phyloP scores from a whole-genome alignment of 2,797 vertebrate genomes.

The Hephaestus fuliginosus region DNA sequence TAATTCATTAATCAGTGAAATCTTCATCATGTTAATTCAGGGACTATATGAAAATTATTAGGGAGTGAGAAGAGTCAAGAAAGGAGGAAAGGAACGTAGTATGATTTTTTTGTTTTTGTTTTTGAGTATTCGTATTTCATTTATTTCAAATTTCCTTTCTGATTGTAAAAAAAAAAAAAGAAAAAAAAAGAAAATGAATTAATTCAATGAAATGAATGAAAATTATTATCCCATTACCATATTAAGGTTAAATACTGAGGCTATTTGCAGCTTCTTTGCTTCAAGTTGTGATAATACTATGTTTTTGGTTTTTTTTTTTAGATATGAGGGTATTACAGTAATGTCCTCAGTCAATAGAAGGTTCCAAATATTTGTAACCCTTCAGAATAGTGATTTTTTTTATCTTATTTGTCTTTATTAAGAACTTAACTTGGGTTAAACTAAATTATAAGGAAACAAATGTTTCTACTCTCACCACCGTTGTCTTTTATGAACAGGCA shows the following conservation, averaged over 20 bases:
- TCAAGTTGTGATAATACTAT: no score
- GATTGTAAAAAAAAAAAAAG: neutral
- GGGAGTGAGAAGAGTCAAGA: neutral
- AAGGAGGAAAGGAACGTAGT: neutral
- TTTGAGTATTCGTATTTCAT: neutral
- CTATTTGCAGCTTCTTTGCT: no score
- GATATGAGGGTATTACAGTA: no score
- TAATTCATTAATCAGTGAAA: neutral
- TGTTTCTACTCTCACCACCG: conserved; percentile 5
- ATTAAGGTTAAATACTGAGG: no score
- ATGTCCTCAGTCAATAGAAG: no score
- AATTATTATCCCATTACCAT: no score
- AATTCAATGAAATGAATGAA: no score
- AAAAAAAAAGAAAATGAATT: no score
- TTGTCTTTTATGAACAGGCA: conserved; percentile 14
- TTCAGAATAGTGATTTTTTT: no score
- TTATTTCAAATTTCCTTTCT: neutral
- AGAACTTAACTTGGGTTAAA: neutral
- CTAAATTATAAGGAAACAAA: neutral
- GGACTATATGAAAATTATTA: neutral
- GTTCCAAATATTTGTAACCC: no score
- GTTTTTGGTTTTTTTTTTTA: no score
- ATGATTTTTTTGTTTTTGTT: neutral
- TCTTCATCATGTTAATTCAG: neutral
- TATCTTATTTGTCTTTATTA: no score